Evolutionary conservation across 2,113 vertebrate genomes (phyloP).

Genomic region (Scopus umbretta): DNA sequence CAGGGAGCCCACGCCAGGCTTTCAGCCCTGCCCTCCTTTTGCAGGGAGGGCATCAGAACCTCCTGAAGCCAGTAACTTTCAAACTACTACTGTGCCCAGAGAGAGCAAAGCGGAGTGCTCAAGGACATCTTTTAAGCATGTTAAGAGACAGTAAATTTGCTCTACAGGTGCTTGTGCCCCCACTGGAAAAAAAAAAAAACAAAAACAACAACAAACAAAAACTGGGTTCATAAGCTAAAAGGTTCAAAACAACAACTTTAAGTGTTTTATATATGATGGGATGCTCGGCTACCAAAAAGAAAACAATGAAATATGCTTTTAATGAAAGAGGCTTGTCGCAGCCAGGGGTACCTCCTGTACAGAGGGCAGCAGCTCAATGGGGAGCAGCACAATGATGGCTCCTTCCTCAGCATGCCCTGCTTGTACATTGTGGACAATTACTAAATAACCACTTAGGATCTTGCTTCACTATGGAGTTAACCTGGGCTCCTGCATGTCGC

Average conservation of each 20-base stretch:
- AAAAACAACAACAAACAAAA: too few species aligned
- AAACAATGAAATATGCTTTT: background rate
- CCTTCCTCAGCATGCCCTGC: background rate
- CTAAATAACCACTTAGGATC: background rate
- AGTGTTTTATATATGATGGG: background rate
- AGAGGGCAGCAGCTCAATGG: background rate
- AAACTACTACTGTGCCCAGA: background rate
- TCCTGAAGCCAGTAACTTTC: background rate
- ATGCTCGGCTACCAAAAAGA: background rate
- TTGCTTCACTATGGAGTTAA: background rate
- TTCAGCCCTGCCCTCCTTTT: background rate
- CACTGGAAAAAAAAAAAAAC: background rate
- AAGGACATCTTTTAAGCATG: background rate
- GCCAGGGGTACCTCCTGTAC: background rate
- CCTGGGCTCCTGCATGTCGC: background rate
- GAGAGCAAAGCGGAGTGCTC: background rate
- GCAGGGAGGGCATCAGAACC: background rate
- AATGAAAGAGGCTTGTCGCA: background rate
- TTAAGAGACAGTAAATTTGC: background rate
- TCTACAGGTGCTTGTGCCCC: background rate
- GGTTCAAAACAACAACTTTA: background rate
- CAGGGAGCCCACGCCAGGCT: background rate
- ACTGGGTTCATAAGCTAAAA: background rate
- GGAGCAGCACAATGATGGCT: fast-evolving
- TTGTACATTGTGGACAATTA: background rate